These are phyloP conservation scores for Pocillopora damicornis DNA, from an alignment of 64 coral and sea anemone genomes.

Conservation along the genomic window DNA sequence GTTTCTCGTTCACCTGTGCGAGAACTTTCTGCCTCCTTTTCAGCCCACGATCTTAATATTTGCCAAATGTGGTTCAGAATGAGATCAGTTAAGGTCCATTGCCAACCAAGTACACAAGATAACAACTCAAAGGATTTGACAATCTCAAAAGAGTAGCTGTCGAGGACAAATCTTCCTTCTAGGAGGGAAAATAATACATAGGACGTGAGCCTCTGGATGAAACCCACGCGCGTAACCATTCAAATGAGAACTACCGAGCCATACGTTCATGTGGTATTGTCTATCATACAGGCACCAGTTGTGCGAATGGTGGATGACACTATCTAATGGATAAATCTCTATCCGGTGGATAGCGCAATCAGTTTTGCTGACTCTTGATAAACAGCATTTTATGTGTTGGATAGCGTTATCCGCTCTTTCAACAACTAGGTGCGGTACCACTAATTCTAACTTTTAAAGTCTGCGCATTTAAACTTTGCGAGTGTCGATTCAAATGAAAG, in stretches of 20 bases:
- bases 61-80: constrained; percentile 65
- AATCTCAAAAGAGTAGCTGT: constrained; percentile 56
- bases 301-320: too few relatives aligned
- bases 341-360: too few relatives aligned
- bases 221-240: not conserved
- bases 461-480: too few relatives aligned
- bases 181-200: not conserved
- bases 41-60: constrained; percentile 60
- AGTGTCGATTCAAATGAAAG: too few relatives aligned
- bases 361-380: too few relatives aligned
- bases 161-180: constrained; percentile 48
- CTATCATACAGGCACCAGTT: not conserved
- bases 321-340: too few relatives aligned
- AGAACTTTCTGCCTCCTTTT: not conserved
- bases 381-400: too few relatives aligned
- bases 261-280: not conserved
- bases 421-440: too few relatives aligned
- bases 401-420: too few relatives aligned
- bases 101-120: constrained; percentile 71
- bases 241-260: not conserved
- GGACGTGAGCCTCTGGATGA: not conserved
- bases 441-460: too few relatives aligned
- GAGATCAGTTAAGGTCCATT: constrained; percentile 69
- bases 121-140: constrained; percentile 82
- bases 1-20: not conserved